These are phyloP conservation scores for Sciaenops ocellatus DNA, from an alignment of 2,797 vertebrate species.

Conservation along the genomic window DNA sequence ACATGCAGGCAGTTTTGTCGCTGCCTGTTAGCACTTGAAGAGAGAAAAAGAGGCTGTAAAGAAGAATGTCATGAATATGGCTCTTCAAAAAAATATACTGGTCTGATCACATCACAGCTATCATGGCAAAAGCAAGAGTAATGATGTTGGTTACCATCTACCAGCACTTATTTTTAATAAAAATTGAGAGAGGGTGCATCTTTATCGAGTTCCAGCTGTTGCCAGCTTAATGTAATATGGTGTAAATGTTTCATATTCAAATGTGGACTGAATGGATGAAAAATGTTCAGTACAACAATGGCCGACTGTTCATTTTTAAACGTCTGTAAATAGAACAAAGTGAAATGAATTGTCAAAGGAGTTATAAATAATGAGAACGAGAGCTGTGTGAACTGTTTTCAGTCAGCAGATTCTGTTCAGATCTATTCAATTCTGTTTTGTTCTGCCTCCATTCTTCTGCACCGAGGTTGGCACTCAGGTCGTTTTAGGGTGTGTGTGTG, in stretches of 20 bases:
- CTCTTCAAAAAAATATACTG: neutral
- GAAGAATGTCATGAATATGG: neutral
- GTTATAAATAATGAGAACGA: slow-evolving; percentile 50
- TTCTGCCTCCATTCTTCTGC: slow-evolving; percentile 57
- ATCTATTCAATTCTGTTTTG: slow-evolving; percentile 40
- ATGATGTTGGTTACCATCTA: neutral
- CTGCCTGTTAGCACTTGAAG: neutral
- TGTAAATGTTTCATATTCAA: neutral
- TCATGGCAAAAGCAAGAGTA: neutral
- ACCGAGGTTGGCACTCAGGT: slow-evolving; percentile 43
- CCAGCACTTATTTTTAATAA: too few species aligned
- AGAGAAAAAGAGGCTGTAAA: neutral
- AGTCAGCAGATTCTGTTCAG: slow-evolving; percentile 59
- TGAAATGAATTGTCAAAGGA: slow-evolving; percentile 40
- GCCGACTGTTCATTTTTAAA: slow-evolving; percentile 1
- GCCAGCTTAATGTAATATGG: neutral
- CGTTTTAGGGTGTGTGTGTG: slow-evolving; percentile 26
- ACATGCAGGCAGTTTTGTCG: neutral
- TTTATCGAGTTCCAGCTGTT: neutral
- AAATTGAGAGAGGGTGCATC: too few species aligned
- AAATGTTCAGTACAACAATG: slow-evolving; percentile 24
- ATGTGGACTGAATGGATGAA: slow-evolving; percentile 16
- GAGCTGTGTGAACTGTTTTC: slow-evolving; percentile 53
- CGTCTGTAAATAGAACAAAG: slow-evolving; percentile 45
- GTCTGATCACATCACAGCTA: neutral